Evolutionary conservation across 2,888 invertebrate species (phyloP), one percentile per base, ranked within the genome.

Genomic region (Masnerella sp.): DNA sequence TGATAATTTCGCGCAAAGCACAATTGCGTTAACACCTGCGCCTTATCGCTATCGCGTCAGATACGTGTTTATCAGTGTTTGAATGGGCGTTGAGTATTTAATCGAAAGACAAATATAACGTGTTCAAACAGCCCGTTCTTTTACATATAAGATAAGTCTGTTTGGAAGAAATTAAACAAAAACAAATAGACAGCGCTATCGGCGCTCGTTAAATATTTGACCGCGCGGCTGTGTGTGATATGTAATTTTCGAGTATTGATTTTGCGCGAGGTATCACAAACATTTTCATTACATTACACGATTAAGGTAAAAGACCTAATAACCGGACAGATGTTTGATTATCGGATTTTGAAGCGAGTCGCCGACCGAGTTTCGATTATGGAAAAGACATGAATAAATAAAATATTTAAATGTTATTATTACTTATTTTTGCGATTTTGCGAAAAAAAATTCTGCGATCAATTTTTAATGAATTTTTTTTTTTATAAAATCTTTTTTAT

Each of bases 31-130:
- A 43, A 64, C 51, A 42, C 40, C 65, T 56, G 65, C 20, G 32
- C 14, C 17, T 14, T 28, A 9, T 36, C 28, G 15, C 40, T 51
- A 43, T 51, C 49, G n/a, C 25, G n/a, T 34, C 47, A 67, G 49
- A 36, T 30, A 54, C 45, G 17, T 47, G 45, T 69, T 69, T 61
- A 59, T 69, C 61, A 30, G 15, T 42, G 61, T 36, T 49, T 56
- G 34, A 62, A 56, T 42, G 69, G 22, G 36, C 56, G 43, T 58
- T 51, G 58, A 62, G 70, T 70, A 64, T 70, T 70, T 70, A 70
- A 70, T 70, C 70, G 54, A 17, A 56, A 42, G 36, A n/a, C 32
- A 62, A 70, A 70, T 49, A 70, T 25, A 42, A 22, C 15, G 34
- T 11, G 70, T 42, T 51, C 51, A 64, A 70, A 70, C 70, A 70